A percentile compares a stretch with the other conserved stretches of the same genome.
Conservation (phyloP, 2,888 invertebrate species). For the Tachina fera region DNA sequence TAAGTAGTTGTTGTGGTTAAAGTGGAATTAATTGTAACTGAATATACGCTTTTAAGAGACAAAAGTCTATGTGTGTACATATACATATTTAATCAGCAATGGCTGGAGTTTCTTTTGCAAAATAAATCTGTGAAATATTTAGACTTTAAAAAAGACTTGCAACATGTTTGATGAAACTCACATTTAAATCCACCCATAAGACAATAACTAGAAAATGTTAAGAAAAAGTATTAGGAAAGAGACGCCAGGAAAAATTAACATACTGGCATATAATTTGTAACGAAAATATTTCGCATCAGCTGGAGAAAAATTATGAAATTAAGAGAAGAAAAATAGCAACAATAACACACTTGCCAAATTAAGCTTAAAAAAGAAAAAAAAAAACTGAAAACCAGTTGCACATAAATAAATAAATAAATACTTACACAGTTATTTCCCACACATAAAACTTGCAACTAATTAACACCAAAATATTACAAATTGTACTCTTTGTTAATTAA, state of each 20-base stretch:
- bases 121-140: slow-evolving; percentile 62
- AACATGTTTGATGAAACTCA: slow-evolving; percentile 55
- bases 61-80: slow-evolving; percentile 9
- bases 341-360: slow-evolving; percentile 30
- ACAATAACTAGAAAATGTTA: slow-evolving; percentile 30
- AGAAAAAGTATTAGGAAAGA: slow-evolving; percentile 18
- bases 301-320: slow-evolving; percentile 56
- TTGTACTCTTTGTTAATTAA: slow-evolving; percentile 14
- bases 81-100: background rate
- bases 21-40: slow-evolving; percentile 61
- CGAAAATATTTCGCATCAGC: slow-evolving; percentile 49
- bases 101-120: slow-evolving; percentile 29
- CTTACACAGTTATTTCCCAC: slow-evolving; percentile 34
- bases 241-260: slow-evolving; percentile 55
- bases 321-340: slow-evolving; percentile 2
- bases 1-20: slow-evolving; percentile 51
- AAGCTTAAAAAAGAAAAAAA: slow-evolving; percentile 2
- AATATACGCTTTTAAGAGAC: slow-evolving; percentile 36
- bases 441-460: slow-evolving; percentile 55
- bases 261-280: slow-evolving; percentile 45
- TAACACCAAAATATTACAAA: slow-evolving; percentile 31
- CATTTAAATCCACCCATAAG: slow-evolving; percentile 37
- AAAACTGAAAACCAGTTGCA: too few relatives aligned
- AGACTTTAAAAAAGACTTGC: slow-evolving; percentile 53
- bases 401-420: too few relatives aligned